Evolutionary conservation across 2,113 vertebrate species (phyloP), one percentile per base, ranked within the genome.

Genomic region (Periophthalmus modestus): DNA sequence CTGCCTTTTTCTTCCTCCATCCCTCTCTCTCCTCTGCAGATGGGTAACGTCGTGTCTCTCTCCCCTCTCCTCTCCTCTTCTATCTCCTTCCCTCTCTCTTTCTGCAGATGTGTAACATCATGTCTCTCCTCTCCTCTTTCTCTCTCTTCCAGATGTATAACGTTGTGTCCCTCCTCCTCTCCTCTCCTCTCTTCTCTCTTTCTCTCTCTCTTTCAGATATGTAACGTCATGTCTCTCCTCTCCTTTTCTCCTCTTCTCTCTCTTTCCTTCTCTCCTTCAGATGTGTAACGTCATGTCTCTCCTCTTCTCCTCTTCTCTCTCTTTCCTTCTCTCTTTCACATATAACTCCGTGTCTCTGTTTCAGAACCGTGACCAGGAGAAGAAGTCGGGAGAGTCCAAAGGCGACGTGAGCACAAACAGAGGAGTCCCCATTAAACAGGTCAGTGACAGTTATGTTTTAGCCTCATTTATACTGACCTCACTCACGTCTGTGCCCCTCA

Each of bases 371-470:
- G 97, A 98, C 87, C 80, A 93, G 0, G 97, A 99, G 72, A 98
- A 95, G 88, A 95, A 95, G 78, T 92, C 94, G 18, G 84, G 93
- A 28, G 97, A 98, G 46, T 89, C 92, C 54, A 94, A 96, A 69
- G 95, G 94, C 15, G 97, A 98, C 15, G 82, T 88, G 0, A 94
- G 95, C 63, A 87, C 92, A 0, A 89, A 85, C 7, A 91, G 96
- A 0, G 94, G 95, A 73, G 93, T 95, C 83, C 94, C 96, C 24
- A 96, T 99, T 86, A 99, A 97, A 85, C 97, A 99, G 95, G 97
- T 94, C 57, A 19, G 86, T 34, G 34, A 55, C n/a, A 28, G 3
- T 3, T 28, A 28, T 28, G 28, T 28, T 28, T 28, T 28, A 28
- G 28, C 28, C 28, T 28, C 28, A 28, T 28, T 28, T 28, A 2